These are phyloP conservation scores for Prosapia bicincta DNA, from an alignment of 2,888 invertebrate species.

Conservation along the genomic window DNA sequence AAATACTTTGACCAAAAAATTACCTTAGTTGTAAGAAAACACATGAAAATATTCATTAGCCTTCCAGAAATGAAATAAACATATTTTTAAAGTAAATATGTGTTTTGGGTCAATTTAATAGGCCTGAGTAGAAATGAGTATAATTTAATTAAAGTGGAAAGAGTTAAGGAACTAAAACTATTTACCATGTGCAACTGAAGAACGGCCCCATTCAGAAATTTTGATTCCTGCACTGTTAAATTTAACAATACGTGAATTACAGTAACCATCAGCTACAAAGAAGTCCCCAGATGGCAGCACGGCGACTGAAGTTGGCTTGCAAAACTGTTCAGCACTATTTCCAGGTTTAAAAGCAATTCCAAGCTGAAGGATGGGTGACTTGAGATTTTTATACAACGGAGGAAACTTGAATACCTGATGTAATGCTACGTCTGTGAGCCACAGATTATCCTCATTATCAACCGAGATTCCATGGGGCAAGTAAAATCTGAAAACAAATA, in stretches of 20 bases:
- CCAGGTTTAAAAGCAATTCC: constrained; percentile 86
- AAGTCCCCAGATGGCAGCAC: constrained; percentile 84
- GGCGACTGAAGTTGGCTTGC: constrained; percentile 93
- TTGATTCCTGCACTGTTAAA: constrained; percentile 66
- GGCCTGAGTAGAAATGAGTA: too few species aligned
- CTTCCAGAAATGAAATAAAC: too few species aligned
- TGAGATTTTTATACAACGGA: constrained; percentile 53
- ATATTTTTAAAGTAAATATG: too few species aligned
- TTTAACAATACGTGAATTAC: constrained; percentile 75
- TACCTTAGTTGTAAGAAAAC: too few species aligned
- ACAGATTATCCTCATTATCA: constrained; percentile 81
- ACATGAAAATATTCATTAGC: too few species aligned
- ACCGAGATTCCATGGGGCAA: constrained; percentile 95
- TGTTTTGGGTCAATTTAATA: too few species aligned
- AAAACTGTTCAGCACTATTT: constrained; percentile 72
- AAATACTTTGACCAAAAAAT: too few species aligned
- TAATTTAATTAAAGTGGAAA: too few species aligned
- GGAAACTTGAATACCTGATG: constrained; percentile 92
- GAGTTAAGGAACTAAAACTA: background rate
- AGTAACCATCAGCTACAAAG: constrained; percentile 96
- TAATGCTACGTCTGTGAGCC: constrained; percentile 95
- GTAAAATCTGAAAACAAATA: constrained; percentile 68
- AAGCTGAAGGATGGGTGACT: constrained; percentile 67
- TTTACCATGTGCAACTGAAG: constrained; percentile 23
- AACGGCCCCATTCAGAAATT: constrained; percentile 33